Evolutionary conservation across 2,888 invertebrate species (phyloP), one percentile per base, ranked within the genome.

Genomic region (Dione vanillae): DNA sequence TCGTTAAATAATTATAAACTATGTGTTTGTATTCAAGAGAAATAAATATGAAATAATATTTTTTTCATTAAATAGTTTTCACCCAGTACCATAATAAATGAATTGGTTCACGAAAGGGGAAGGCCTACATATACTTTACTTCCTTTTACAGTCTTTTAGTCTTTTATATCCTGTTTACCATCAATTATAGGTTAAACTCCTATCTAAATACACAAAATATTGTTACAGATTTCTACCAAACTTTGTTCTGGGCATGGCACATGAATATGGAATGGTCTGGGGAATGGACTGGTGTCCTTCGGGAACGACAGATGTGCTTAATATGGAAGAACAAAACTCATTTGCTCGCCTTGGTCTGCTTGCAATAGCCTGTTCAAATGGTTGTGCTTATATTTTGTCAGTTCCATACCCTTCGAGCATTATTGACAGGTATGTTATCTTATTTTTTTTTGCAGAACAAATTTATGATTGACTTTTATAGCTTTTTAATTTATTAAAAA

Each of bases 271-370:
- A 11, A 94, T 94, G 0, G 89, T 96, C 20, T 96, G 96, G 96
- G 92, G 94, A 37, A 87, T 96, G 87, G 95, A 95, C 78, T 97
- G 96, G 96, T 97, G 97, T 84, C 96, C 97, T 8, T 96, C 96
- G 0, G 96, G 96, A 11, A 94, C 95, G 71, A 94, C 95, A 75
- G 94, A 95, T 69, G 7, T 10, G 0, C 78, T 45, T 14, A 73
- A 62, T 6, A 66, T 65, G 0, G 67, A 59, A 8, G 61, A 76
- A 51, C 64, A 69, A 37, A 47, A 67, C 0, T 75, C 73, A 49
- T 69, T 84, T 5, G 80, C 80, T 43, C 89, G 96, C 77, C 87
- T 96, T 79, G 97, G 97, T 2, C 84, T 97, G n/a, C 82, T 97
- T 45, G 96, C 96, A 1, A 90, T 95, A 3, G 96, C 96, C 0